A percentile compares a stretch with the other conserved stretches of the same genome.
Evolutionary conservation across 2,113 vertebrate genomes (phyloP).

Genomic region (Crypturellus undulatus): DNA sequence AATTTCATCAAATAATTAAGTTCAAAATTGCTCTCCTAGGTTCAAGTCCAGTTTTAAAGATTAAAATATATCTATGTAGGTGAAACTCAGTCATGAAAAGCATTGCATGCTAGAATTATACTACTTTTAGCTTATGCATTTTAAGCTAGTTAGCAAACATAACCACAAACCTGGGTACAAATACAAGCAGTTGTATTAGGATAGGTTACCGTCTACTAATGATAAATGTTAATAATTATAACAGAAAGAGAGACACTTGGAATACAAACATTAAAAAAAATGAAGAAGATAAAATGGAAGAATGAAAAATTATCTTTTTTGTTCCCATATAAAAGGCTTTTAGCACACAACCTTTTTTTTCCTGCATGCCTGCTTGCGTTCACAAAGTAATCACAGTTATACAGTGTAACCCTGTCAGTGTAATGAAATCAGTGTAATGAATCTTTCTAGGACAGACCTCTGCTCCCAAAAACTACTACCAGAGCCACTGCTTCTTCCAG

Average conservation of each 20-base stretch:
- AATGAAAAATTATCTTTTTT: background rate
- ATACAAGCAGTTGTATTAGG: background rate
- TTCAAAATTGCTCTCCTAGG: background rate
- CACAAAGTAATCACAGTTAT: too few relatives aligned
- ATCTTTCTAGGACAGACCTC: too few relatives aligned
- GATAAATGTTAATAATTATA: background rate
- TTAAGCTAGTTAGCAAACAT: background rate
- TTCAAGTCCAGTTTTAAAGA: background rate
- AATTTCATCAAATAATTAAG: background rate
- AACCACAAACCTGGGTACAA: background rate
- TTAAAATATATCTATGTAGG: background rate
- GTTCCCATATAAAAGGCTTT: too few relatives aligned
- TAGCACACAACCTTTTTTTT: too few relatives aligned
- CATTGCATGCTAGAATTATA: background rate
- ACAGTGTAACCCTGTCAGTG: too few relatives aligned
- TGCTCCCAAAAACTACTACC: background rate
- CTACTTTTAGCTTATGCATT: background rate
- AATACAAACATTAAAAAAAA: background rate
- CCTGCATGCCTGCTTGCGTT: too few relatives aligned
- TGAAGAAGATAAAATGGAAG: background rate
- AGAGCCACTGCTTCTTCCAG: background rate
- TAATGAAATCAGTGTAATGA: too few relatives aligned
- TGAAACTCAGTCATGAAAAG: background rate
- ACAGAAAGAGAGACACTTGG: background rate
- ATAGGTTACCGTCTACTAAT: background rate